Conservation (phyloP, 2,113 vertebrate genomes). For the Bos taurus region ARS-UCD2.0 NC_037331.1:80137501-80138000, state of each 20-base stretch:
- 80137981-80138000: not conserved
- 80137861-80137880: not conserved
- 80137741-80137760: not conserved
- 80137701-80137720: not conserved
- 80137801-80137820: not conserved
- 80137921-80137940: not conserved
- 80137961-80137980: not conserved
- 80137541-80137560: not conserved
- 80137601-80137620: not conserved
- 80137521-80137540: not conserved
- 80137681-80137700: not conserved
- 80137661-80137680: not conserved
- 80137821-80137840: not conserved
- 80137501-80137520: not conserved
- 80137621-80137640: not conserved
- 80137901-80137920: not conserved
- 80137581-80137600: not conserved
- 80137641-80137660: not conserved
- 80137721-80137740: not conserved
- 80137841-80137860: not conserved
- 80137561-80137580: not conserved
- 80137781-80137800: not conserved
- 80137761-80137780: not conserved
- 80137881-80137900: not conserved
- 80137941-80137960: not conserved